phyloP scores from a whole-genome alignment of 2,797 vertebrate species.

The Falco rusticolus region DNA sequence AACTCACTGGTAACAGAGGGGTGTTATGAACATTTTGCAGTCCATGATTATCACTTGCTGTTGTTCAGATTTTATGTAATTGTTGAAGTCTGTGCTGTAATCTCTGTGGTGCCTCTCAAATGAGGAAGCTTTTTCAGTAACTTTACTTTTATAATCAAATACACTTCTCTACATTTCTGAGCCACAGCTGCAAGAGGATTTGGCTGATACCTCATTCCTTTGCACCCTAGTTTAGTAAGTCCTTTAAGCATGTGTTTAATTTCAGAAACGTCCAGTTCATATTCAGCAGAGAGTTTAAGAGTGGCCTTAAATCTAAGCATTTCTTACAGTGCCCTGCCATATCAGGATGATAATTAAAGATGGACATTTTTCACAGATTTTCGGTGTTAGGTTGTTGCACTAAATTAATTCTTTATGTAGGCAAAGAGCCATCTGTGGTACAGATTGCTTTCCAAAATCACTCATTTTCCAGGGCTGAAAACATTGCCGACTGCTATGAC shows the following conservation, averaged over 20 bases:
- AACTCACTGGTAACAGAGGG: neutral
- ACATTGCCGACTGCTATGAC: too few species aligned
- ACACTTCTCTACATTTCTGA: neutral
- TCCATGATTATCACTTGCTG: neutral
- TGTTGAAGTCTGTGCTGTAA: slow-evolving; percentile 22
- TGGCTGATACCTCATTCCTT: neutral
- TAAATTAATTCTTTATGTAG: neutral
- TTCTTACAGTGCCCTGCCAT: neutral
- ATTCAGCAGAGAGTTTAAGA: neutral
- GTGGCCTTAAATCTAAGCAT: neutral
- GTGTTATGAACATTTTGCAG: neutral
- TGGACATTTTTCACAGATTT: neutral
- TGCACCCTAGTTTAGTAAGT: neutral
- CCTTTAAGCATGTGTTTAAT: neutral
- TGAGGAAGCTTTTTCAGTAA: neutral
- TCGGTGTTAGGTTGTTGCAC: neutral
- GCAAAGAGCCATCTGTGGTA: neutral
- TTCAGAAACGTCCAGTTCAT: neutral
- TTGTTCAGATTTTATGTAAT: slow-evolving; percentile 38
- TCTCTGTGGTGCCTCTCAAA: neutral
- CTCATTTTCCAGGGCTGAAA: neutral
- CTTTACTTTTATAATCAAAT: neutral
- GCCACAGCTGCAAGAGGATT: neutral
- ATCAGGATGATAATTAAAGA: neutral
- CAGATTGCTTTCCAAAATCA: neutral